Evolutionary conservation across 2,888 invertebrate species (phyloP), one percentile per base, ranked within the genome.

Genomic region (Iselma pallidipennis): DNA sequence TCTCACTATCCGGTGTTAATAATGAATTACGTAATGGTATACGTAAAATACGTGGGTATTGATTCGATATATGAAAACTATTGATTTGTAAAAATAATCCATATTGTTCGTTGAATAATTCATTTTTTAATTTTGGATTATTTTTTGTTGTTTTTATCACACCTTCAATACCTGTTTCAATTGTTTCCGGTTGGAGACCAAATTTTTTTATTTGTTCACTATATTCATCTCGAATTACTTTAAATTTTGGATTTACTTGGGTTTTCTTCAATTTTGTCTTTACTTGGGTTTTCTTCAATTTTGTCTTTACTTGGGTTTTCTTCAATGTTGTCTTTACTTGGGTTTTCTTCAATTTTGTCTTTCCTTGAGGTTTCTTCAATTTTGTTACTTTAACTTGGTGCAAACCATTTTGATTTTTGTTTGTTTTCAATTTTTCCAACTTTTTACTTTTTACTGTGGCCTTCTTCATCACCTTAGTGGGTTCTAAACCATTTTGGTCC

Each of bases 11-110:
- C 2, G 86, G 83, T 29, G 86, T 83, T n/a, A 88, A 80, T 45
- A 91, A 78, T 2, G 87, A 84, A 75, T 92, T 85, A 51, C 88
- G 87, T 7, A 89, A 71, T 10, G 76, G 73, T 86, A 91, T 81
- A 78, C 87, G 86, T 4, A 89, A 80, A 67, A 88, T 85, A 58
- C 87, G 85, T 57, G 81, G 84, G 2, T 86, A 83, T 29, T 82
- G 82, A 66, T 84, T 85, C 26, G 90, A 87, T 56, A 91, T 86
- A 82, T 89, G 91, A 33, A 90, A 85, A 61, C 86, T 84, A 25
- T 82, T 83, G 23, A 90, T 81, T 81, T 87, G 87, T 52, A 87
- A 79, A 74, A 86, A 86, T 72, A 90, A 81, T 10, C 85, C 83
- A 59, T 83, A 80, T 66, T 86, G 87, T 42, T 83, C 85, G 21